Evolutionary conservation across 2,113 vertebrate genomes (phyloP).

Genomic region (Equus quagga): DNA sequence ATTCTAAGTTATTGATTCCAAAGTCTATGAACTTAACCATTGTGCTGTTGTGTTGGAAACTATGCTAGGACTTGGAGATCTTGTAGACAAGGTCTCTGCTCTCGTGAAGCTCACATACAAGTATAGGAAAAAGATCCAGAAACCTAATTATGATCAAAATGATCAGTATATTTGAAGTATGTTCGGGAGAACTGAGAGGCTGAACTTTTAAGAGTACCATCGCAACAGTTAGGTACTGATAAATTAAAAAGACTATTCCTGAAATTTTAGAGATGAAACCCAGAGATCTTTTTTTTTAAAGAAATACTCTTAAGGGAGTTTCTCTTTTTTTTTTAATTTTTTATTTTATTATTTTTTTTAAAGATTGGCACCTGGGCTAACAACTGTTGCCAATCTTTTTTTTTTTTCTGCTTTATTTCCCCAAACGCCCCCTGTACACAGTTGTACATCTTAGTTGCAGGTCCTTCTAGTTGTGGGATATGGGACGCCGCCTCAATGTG

Average conservation of each 20-base stretch:
- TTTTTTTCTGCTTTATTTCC: too few relatives aligned
- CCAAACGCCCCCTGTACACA: too few relatives aligned
- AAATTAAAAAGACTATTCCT: constrained; percentile 30
- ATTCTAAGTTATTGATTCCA: neutral
- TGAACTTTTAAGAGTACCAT: neutral
- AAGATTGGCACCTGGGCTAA: too few relatives aligned
- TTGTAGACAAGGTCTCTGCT: neutral
- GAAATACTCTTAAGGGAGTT: too few relatives aligned
- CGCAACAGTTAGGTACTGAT: constrained; percentile 18
- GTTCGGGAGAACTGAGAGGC: neutral
- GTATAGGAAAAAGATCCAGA: constrained; percentile 1
- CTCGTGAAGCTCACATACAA: neutral
- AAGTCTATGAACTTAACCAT: neutral
- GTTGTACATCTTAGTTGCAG: too few relatives aligned
- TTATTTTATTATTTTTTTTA: too few relatives aligned
- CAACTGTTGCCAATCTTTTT: too few relatives aligned
- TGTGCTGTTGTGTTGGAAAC: neutral
- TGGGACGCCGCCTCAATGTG: too few relatives aligned
- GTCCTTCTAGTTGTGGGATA: too few relatives aligned
- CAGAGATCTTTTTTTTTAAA: neutral
- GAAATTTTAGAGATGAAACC: constrained; percentile 39
- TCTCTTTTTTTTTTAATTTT: too few relatives aligned
- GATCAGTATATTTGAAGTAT: neutral
- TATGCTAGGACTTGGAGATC: neutral
- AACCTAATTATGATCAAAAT: constrained; percentile 56